phyloP scores from a whole-genome alignment of 2,888 invertebrate species.

The Acleris sparsana region DNA sequence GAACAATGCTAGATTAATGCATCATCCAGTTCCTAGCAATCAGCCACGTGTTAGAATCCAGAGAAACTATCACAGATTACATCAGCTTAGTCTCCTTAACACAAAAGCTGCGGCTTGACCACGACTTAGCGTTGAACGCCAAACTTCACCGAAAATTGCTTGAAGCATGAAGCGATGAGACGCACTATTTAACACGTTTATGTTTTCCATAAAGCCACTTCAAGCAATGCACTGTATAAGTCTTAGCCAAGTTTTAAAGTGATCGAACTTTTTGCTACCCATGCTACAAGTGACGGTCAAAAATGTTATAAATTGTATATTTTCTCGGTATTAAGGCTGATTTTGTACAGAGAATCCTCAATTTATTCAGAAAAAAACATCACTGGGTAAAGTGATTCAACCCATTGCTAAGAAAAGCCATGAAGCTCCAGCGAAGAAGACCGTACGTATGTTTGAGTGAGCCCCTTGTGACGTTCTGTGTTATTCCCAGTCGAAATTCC shows the following conservation, averaged over 20 bases:
- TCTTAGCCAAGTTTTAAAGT: too few species aligned
- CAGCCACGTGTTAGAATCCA: slow-evolving; percentile 36
- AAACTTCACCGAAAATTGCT: too few species aligned
- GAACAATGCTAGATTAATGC: slow-evolving; percentile 22
- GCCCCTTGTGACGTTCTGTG: slow-evolving; percentile 8
- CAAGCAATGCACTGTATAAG: too few species aligned
- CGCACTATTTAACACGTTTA: too few species aligned
- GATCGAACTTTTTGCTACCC: too few species aligned
- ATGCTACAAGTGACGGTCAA: too few species aligned
- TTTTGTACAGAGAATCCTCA: background rate
- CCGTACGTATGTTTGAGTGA: slow-evolving; percentile 28
- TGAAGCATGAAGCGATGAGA: too few species aligned
- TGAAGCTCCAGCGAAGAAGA: slow-evolving; percentile 8
- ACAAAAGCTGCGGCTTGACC: background rate
- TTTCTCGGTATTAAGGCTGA: too few species aligned
- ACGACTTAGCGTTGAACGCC: too few species aligned
- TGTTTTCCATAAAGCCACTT: too few species aligned
- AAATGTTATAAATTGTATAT: too few species aligned
- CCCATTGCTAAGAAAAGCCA: slow-evolving; percentile 5
- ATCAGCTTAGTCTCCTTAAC: background rate
- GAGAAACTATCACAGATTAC: slow-evolving; percentile 15
- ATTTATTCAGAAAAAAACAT: slow-evolving; percentile 16
- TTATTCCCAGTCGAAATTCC: background rate
- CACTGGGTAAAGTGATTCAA: slow-evolving; percentile 5
- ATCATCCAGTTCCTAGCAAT: slow-evolving; percentile 19